A percentile compares a stretch with the other conserved stretches of the same genome.
Conservation (phyloP, 2,888 invertebrate species). For the Drosophila tripunctata region DNA sequence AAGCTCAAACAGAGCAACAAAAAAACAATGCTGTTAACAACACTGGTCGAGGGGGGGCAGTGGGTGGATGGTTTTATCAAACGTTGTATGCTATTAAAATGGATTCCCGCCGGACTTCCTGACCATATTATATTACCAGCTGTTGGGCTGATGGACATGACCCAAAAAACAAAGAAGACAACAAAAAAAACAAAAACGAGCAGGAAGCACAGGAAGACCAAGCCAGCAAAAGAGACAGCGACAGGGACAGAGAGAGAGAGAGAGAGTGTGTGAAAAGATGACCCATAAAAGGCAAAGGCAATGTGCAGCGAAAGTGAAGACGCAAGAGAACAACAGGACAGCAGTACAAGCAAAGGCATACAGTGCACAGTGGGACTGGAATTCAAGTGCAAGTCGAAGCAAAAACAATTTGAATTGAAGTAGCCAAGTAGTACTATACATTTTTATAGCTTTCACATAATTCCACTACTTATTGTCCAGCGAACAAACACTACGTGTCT, state of each 20-base stretch:
- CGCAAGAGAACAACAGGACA: too few species aligned
- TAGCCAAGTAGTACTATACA: too few species aligned
- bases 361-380: too few species aligned
- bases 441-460: too few species aligned
- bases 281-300: slow-evolving; percentile 54
- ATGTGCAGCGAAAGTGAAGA: slow-evolving; percentile 67
- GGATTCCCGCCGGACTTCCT: slow-evolving; percentile 80
- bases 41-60: slow-evolving; percentile 29
- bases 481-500: too few species aligned
- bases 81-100: slow-evolving; percentile 71
- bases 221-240: background rate
- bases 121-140: slow-evolving; percentile 73
- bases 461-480: too few species aligned
- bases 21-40: slow-evolving; percentile 49
- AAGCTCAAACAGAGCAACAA: slow-evolving; percentile 1
- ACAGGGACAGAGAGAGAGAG: background rate
- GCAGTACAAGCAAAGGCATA: too few species aligned
- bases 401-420: too few species aligned
- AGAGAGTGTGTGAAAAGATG: slow-evolving; percentile 13
- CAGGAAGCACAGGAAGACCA: background rate
- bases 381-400: too few species aligned
- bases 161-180: slow-evolving; percentile 59
- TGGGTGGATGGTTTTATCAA: slow-evolving; percentile 5
- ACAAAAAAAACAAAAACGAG: too few species aligned
- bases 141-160: slow-evolving; percentile 74